Base-by-base conservation (phyloP, 1,140 invertebrate genomes). In the Coenobita brevimanus region DNA sequence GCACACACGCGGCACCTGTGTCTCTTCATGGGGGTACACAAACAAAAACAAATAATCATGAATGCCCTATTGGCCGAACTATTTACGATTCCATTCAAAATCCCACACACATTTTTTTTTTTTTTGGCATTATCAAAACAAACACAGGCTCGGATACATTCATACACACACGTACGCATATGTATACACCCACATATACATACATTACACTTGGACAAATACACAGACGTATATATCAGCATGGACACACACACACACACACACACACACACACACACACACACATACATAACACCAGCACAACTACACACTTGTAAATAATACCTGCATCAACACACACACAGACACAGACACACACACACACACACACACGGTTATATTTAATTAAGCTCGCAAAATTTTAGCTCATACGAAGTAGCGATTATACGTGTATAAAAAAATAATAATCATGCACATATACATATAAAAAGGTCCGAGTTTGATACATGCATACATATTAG, bases 221-320 rank as follows among this genome's bases (percentile, higher is more conserved):
- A 76, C 41, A 76, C n/a, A 76, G 21, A 76, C 41, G 41, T 76
- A 76, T 41, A 76, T 30, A 76, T 41, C n/a, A n/a, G n/a, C n/a
- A n/a, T 33, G 8, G 17, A 30, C 41, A 76, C 41, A 43, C 41
- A 76, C 41, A 76, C 13, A 76, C 33, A 41, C 41, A 41, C 15
- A 6, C 27, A n/a, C 41, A 57, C 54, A 57, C 13, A 57, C 54
- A 57, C 54, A 57, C 13, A n/a, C 54, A 57, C 54, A 57, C 13
- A 57, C 54, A 57, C n/a, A n/a, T n/a, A n/a, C n/a, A n/a, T n/a
- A n/a, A n/a, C n/a, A 57, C 10, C 54, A 57, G n/a, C 54, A 13
- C 54, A 10, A 13, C n/a, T n/a, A 57, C 13, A 57, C 54, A 13
- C 13, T 13, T 10, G 13, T n/a, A 10, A 57, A 57, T 13, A 10